Percentiles rank a stretch among this genome's conserved stretches.
Conservation (phyloP, 2,888 invertebrate species). For the Nematopogon swammerdamellus region DNA sequence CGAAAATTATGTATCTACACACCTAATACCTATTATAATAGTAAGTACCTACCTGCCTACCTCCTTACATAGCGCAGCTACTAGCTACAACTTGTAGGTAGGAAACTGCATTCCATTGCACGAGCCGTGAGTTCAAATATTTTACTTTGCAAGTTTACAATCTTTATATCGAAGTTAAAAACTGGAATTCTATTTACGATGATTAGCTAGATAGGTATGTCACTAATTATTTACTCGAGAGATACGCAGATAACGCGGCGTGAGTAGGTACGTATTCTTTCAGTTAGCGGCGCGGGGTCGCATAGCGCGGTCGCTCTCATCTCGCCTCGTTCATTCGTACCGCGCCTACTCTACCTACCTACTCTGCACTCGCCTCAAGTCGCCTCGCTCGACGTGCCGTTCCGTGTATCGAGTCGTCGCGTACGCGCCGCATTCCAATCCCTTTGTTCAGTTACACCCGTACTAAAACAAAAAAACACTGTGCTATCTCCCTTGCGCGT, state of each 20-base stretch:
- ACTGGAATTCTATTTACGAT: no score
- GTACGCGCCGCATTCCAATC: slow-evolving; percentile 54
- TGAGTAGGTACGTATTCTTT: slow-evolving; percentile 28
- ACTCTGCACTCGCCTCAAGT: slow-evolving; percentile 1
- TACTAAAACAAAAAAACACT: background rate
- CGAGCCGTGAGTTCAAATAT: no score
- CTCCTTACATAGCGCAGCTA: no score
- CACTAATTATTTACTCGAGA: slow-evolving; percentile 15
- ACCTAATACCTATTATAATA: no score
- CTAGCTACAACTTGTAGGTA: no score
- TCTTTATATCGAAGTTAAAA: no score
- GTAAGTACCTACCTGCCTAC: no score
- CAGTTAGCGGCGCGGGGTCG: slow-evolving; percentile 54
- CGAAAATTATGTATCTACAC: no score
- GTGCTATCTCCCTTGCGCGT: slow-evolving; percentile 7
- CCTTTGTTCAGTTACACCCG: background rate
- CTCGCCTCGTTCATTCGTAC: slow-evolving; percentile 31
- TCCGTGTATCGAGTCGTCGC: slow-evolving; percentile 20
- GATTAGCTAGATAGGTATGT: no score
- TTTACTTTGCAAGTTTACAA: no score
- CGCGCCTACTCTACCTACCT: slow-evolving; percentile 1
- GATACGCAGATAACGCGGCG: slow-evolving; percentile 45
- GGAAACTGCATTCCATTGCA: no score
- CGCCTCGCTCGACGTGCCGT: no score
- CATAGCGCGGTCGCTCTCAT: slow-evolving; percentile 46